These are phyloP conservation scores for Chironomus tentans DNA, from an alignment of 2,888 invertebrate genomes.

Conservation along the genomic window DNA sequence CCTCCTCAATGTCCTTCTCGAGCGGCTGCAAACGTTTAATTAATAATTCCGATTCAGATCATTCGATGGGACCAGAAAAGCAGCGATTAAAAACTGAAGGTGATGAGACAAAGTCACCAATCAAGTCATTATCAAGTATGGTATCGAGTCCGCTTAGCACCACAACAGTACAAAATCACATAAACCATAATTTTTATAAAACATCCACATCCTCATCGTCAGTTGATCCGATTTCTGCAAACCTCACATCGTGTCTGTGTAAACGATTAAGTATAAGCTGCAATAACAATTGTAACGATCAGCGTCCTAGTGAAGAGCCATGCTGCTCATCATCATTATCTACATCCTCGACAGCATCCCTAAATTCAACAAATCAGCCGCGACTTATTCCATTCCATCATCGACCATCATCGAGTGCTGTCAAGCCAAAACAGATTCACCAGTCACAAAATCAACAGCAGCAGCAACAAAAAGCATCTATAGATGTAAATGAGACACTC, in stretches of 20 bases:
- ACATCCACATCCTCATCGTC: background rate
- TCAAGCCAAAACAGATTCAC: slow-evolving; percentile 5
- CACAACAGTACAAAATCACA: slow-evolving; percentile 12
- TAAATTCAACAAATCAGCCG: slow-evolving; percentile 32
- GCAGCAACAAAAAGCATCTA: slow-evolving; percentile 31
- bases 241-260: slow-evolving; percentile 43
- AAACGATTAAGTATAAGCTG: slow-evolving; percentile 35
- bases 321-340: slow-evolving; percentile 27
- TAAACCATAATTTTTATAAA: slow-evolving; percentile 18
- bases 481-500: slow-evolving; percentile 39
- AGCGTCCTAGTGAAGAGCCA: slow-evolving; percentile 31
- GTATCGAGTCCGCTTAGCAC: slow-evolving; percentile 46
- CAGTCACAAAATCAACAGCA: slow-evolving; percentile 12
- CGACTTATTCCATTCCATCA: slow-evolving; percentile 14
- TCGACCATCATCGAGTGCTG: background rate
- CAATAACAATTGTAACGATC: slow-evolving; percentile 31
- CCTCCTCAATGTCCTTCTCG: background rate
- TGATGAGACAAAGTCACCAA: slow-evolving; percentile 47
- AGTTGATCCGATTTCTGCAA: slow-evolving; percentile 42
- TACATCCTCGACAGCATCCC: slow-evolving; percentile 39
- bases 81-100: slow-evolving; percentile 6
- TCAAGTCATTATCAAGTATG: slow-evolving; percentile 54
- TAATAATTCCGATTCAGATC: background rate
- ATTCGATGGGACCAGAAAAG: background rate
- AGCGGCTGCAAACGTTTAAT: background rate